These are phyloP conservation scores for Mimachlamys varia DNA, from an alignment of 2,888 invertebrate genomes.

Conservation along the genomic window DNA sequence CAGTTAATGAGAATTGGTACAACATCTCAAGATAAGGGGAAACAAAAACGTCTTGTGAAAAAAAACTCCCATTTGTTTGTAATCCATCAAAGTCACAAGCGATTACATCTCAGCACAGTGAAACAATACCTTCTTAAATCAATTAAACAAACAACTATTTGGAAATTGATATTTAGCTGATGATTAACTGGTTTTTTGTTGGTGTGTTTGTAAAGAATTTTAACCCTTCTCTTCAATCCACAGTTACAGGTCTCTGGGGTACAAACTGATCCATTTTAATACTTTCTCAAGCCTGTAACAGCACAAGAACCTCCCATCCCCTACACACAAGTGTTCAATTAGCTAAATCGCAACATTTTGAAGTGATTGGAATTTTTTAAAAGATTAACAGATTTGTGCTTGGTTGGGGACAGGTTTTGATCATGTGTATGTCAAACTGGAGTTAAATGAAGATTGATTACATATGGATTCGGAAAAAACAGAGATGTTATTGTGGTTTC, in stretches of 20 bases:
- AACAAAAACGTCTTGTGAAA: slow-evolving; percentile 9
- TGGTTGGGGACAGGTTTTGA: neutral
- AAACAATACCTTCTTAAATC: neutral
- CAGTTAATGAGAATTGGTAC: neutral
- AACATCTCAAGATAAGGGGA: neutral
- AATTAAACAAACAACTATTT: neutral
- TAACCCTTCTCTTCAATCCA: neutral
- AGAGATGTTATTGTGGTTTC: neutral
- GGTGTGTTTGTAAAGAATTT: neutral
- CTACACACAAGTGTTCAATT: neutral
- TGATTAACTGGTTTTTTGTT: neutral
- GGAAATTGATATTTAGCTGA: neutral
- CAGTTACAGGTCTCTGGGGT: neutral
- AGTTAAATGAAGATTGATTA: neutral
- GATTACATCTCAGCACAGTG: neutral
- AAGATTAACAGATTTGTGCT: neutral
- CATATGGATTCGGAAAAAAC: neutral
- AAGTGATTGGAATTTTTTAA: neutral
- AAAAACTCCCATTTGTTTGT: neutral
- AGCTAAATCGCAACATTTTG: neutral
- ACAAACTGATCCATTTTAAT: neutral
- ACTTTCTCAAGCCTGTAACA: neutral
- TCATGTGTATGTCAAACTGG: neutral
- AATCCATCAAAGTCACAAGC: neutral
- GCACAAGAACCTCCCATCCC: neutral